Base-by-base conservation (phyloP, 2,113 vertebrate species). In the Austrofundulus limnaeus region DNA sequence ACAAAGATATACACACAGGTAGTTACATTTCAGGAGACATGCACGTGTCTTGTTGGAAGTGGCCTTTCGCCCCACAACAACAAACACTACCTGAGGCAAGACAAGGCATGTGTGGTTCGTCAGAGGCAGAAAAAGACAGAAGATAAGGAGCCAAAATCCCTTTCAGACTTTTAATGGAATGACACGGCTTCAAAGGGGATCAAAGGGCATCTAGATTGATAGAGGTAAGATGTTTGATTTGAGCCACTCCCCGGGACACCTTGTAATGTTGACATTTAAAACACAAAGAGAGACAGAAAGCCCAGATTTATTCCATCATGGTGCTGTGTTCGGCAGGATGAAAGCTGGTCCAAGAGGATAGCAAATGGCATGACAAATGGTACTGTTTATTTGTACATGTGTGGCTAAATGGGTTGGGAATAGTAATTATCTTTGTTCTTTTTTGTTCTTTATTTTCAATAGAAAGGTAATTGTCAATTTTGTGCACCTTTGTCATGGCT, bases 221-320 rank as follows among this genome's bases (percentile, higher is more conserved):
- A 48, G 55, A 74, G 66, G 51, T 61, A 61, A 66, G 75, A 53
- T 53, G 39, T 80, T 80, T 69, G 28, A 59, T 75, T 56, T 71
- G 58, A 86, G 78, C 56, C 67, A 66, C 81, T 82, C 75, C 66
- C 59, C 55, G 1, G 52, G 72, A 75, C 55, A 64, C 70, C 62
- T 67, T 59, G 68, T 62, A 69, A 75, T 84, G 75, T 82, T 86
- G 83, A 84, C 81, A 84, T 87, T 82, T 84, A 56, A 73, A 71
- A 71, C 31, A 84, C 70, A 83, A 77, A 68, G 74, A 78, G n/a
- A 78, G 70, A 53, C 53, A 9, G 20, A 57, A 24, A 10, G 1
- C 42, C 66, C 19, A 43, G 56, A 64, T 77, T 52, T 49, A 43
- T 69, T 76, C 84, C 61, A 84, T 84, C 66, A 72, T 45, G 3